Evolutionary conservation across 2,797 vertebrate genomes (phyloP), one percentile per base, ranked within the genome.

Genomic region (Sebastolobus alascanus): DNA sequence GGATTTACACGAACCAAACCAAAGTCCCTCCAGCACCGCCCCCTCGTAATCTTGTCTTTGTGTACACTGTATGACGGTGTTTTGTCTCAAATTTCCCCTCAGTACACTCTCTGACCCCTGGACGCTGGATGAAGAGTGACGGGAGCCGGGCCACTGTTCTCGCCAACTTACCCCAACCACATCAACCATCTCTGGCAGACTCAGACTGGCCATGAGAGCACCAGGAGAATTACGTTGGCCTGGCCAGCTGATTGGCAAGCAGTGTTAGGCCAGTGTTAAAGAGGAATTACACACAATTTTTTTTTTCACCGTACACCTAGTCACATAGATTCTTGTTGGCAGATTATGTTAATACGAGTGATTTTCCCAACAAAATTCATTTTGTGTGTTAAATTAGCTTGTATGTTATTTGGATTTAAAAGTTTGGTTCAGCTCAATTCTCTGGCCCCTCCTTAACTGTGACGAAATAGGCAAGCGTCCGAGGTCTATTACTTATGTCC

Each of bases 1-100:
- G 91, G 91, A 89, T 92, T 90, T 90, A 87, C 89, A 93, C 87
- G 84, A 89, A 84, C 64, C 75, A 84, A 92, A 83, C 86, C 85
- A 84, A 87, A 92, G 87, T 90, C 87, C 90, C 87, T 86, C 69
- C 87, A 89, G 86, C 84, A 52, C 61, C 66, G 46, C 86, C 75
- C 77, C 86, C 82, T 88, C 74, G 55, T 83, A 61, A 43, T 81
- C 87, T 73, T 75, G 83, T 88, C 83, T 90, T 85, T 87, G 87
- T 83, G 83, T 75, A 79, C 76, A 81, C 86, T 86, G 78, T 80
- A 81, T 83, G 87, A 89, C 73, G 74, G 68, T 67, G 82, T 76
- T 80, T 58, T 25, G 85, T 87, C 80, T 91, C 85, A 87, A 20
- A 77, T 90, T 89, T 85, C 46, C 86, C 69, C 68, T 71, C 75